phyloP scores from a whole-genome alignment of 1,140 invertebrate genomes.

The Lepidotrigona ventralis region DNA sequence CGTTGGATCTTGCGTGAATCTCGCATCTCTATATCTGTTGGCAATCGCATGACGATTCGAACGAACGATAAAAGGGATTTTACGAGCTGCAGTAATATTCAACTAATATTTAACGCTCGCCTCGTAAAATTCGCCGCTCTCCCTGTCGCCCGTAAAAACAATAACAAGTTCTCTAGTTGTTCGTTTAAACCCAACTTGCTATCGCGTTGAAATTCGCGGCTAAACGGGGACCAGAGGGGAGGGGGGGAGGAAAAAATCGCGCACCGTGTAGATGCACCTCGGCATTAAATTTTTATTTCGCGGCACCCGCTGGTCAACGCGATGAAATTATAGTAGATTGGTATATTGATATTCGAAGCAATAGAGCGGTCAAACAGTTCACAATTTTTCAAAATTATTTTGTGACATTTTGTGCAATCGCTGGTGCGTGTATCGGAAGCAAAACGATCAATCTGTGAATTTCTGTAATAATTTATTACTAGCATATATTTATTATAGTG shows the following conservation, averaged over 20 bases:
- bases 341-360: no score
- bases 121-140: constrained; percentile 65
- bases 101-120: constrained; percentile 61
- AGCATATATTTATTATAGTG: no score
- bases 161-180: constrained; percentile 62
- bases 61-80: constrained; percentile 66
- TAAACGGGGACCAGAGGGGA: not conserved
- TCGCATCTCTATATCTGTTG: constrained; percentile 48
- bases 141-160: constrained; percentile 64
- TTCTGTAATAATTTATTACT: no score
- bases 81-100: constrained; percentile 66
- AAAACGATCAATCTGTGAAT: no score
- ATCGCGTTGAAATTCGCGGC: constrained; percentile 38
- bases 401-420: no score
- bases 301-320: not conserved
- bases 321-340: not conserved
- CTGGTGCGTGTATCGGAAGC: no score
- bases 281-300: not conserved
- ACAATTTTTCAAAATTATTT: no score
- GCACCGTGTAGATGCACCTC: constrained; percentile 23
- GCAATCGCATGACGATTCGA: constrained; percentile 64
- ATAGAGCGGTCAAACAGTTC: no score
- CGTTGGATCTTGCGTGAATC: not conserved
- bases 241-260: not conserved
- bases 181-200: not conserved